Conservation (phyloP, 1,140 invertebrate genomes). For the Phocides pigmalion region DNA sequence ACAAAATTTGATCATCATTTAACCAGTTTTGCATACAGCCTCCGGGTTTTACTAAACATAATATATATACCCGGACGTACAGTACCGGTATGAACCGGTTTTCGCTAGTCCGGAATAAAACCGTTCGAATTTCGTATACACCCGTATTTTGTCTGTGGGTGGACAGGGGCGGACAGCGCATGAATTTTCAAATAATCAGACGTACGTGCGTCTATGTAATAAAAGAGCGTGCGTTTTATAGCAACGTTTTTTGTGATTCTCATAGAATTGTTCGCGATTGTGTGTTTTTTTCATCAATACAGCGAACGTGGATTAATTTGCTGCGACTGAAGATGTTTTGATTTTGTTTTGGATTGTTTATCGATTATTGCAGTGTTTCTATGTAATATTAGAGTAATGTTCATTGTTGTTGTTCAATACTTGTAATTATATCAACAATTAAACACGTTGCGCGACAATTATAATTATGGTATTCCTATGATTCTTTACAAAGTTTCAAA, state of each 20-base stretch:
- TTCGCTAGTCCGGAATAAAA: constrained; percentile 59
- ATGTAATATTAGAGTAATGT: too few relatives aligned
- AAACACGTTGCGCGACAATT: too few relatives aligned
- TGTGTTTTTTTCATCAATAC: constrained; percentile 25
- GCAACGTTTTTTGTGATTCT: constrained; percentile 43
- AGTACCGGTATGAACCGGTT: constrained; percentile 40
- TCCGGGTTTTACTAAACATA: constrained; percentile 19
- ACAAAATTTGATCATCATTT: constrained; percentile 36
- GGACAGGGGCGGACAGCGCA: constrained; percentile 63
- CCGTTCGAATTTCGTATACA: constrained; percentile 58
- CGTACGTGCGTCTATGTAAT: constrained; percentile 51
- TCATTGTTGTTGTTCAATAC: too few relatives aligned
- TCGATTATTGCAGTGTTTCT: too few relatives aligned
- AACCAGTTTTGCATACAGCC: constrained; percentile 31
- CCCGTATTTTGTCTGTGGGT: constrained; percentile 65
- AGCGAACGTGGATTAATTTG: constrained; percentile 1
- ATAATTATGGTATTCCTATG: too few relatives aligned
- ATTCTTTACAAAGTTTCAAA: too few relatives aligned
- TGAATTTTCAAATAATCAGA: constrained; percentile 75
- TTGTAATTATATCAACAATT: too few relatives aligned
- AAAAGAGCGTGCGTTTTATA: constrained; percentile 48
- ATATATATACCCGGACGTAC: neutral
- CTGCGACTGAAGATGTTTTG: neutral
- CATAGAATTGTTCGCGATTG: constrained; percentile 32
- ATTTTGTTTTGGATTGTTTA: too few relatives aligned